These are phyloP conservation scores for Marasmarcha lunaedactyla DNA, from an alignment of 2,888 invertebrate genomes.

Conservation along the genomic window DNA sequence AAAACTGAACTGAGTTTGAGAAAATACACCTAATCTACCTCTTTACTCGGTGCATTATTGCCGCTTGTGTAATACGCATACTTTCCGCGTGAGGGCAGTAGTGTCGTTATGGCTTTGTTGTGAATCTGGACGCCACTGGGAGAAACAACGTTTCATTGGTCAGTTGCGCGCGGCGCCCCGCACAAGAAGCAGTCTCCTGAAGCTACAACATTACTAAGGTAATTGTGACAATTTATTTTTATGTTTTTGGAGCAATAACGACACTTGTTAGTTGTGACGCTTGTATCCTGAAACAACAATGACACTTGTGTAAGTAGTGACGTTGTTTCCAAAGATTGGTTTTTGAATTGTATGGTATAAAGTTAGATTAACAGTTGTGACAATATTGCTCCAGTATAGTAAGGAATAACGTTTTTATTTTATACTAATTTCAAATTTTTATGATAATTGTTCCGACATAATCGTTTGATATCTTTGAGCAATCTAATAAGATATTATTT, in stretches of 20 bases:
- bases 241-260: slow-evolving; percentile 7
- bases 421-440: not conserved
- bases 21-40: slow-evolving; percentile 11
- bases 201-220: slow-evolving; percentile 8
- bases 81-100: slow-evolving; percentile 4
- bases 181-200: slow-evolving; percentile 8
- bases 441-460: too few relatives aligned
- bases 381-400: slow-evolving; percentile 7
- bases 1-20: slow-evolving; percentile 11
- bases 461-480: too few relatives aligned
- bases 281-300: too few relatives aligned
- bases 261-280: too few relatives aligned
- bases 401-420: slow-evolving; percentile 4
- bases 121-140: slow-evolving; percentile 2
- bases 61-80: slow-evolving; percentile 9
- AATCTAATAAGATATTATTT: too few relatives aligned
- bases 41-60: slow-evolving; percentile 12
- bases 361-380: slow-evolving; percentile 7
- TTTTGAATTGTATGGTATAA: slow-evolving; percentile 7
- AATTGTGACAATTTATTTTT: slow-evolving; percentile 11
- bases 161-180: slow-evolving; percentile 10
- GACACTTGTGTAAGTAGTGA: slow-evolving; percentile 7
- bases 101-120: slow-evolving; percentile 9
- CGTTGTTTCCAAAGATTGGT: slow-evolving; percentile 7
- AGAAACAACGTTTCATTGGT: slow-evolving; percentile 12